Evolutionary conservation across 2,113 vertebrate species (phyloP).

Genomic region (Eulemur macaco): DNA sequence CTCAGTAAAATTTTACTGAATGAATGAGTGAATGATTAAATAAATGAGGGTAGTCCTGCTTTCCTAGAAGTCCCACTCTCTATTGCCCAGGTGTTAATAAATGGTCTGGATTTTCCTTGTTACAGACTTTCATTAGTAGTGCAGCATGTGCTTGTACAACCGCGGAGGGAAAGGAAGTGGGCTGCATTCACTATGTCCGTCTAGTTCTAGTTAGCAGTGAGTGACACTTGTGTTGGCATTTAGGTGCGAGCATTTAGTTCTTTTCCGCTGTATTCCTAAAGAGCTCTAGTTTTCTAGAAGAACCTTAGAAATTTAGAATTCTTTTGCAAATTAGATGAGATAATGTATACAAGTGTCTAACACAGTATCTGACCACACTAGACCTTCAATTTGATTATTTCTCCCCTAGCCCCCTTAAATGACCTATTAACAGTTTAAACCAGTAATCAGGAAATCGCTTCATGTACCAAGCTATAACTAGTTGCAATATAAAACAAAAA

Average conservation of each 20-base stretch:
- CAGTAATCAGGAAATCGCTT: not conserved
- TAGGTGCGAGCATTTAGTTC: not conserved
- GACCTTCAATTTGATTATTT: not conserved
- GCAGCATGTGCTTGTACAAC: accelerated
- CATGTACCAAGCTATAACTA: not conserved
- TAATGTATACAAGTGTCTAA: not conserved
- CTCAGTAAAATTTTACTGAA: not conserved
- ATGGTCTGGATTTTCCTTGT: not conserved
- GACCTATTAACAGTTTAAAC: not conserved
- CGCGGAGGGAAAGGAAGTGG: accelerated
- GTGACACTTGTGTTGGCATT: not conserved
- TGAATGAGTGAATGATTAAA: not conserved
- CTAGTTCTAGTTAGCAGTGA: not conserved
- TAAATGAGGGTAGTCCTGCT: not conserved
- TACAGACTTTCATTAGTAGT: not conserved
- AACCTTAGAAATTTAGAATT: not conserved
- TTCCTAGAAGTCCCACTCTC: not conserved
- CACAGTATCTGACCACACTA: not conserved
- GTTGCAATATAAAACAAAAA: not conserved
- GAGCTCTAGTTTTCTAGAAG: not conserved
- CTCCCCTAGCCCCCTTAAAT: not conserved
- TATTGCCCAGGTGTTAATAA: not conserved
- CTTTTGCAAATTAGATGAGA: not conserved
- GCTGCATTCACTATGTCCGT: not conserved
- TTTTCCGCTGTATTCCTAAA: not conserved